Evolutionary conservation across 2,797 vertebrate species (phyloP).

Genomic region (Gymnoscopelus microlampas): DNA sequence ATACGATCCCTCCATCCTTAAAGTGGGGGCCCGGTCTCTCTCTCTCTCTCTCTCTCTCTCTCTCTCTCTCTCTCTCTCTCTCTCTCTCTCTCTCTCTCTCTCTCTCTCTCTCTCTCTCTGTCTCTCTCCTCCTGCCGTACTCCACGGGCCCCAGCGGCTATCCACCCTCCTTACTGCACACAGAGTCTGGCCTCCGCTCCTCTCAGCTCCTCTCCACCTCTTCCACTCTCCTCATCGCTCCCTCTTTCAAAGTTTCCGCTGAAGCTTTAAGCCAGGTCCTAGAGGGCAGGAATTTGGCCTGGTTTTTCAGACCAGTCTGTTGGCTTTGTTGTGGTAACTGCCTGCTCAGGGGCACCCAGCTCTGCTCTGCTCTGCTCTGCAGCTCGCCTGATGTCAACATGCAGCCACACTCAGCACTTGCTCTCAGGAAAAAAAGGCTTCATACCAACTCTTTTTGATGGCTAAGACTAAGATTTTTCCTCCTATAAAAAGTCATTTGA

Average conservation of each 20-base stretch:
- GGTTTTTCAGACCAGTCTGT: slow-evolving; percentile 75
- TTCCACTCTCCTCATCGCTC: slow-evolving; percentile 56
- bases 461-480: slow-evolving; percentile 38
- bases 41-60: slow-evolving; percentile 56
- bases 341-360: slow-evolving; percentile 74
- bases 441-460: slow-evolving; percentile 51
- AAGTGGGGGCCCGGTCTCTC: slow-evolving; percentile 57
- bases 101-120: no score
- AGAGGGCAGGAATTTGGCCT: slow-evolving; percentile 80
- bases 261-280: slow-evolving; percentile 77
- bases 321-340: slow-evolving; percentile 80
- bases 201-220: slow-evolving; percentile 66
- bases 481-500: background rate
- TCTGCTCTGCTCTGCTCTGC: no score
- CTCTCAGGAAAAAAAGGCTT: slow-evolving; percentile 46
- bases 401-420: slow-evolving; percentile 56
- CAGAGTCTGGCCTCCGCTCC: slow-evolving; percentile 60
- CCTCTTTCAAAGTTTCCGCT: slow-evolving; percentile 74
- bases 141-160: slow-evolving; percentile 68
- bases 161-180: slow-evolving; percentile 51
- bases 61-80: no score
- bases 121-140: slow-evolving; percentile 58
- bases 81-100: no score
- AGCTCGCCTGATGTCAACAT: slow-evolving; percentile 70
- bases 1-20: slow-evolving; percentile 74